phyloP scores from a whole-genome alignment of 2,888 invertebrate species.

The Melieria omissa region DNA sequence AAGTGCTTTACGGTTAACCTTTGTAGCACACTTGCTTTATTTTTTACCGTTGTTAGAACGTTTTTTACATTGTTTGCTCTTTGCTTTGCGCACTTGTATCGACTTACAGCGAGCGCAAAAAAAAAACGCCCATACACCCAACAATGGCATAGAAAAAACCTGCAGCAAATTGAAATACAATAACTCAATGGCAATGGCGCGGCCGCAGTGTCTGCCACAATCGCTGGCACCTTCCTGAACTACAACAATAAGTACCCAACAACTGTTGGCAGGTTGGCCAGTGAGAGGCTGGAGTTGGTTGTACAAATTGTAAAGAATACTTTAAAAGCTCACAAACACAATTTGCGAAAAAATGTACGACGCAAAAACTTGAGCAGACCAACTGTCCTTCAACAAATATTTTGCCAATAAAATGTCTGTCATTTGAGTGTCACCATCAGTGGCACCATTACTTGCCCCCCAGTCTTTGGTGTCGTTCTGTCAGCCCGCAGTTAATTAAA shows the following conservation, averaged over 20 bases:
- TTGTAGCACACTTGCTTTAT: conserved; percentile 11
- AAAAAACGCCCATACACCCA: no score
- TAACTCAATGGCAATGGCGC: not conserved
- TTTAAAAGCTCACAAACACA: no score
- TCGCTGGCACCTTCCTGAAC: no score
- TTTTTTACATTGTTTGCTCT: conserved; percentile 2
- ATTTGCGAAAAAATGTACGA: no score
- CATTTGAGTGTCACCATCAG: conserved; percentile 43
- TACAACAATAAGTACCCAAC: no score
- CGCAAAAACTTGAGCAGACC: no score
- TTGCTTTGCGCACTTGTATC: conserved; percentile 13
- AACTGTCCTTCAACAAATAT: conserved; percentile 33
- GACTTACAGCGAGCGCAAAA: not conserved
- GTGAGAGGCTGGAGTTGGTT: no score
- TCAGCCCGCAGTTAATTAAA: conserved; percentile 48
- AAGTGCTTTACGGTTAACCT: conserved; percentile 36
- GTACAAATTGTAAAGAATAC: no score
- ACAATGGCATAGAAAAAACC: no score
- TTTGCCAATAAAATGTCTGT: conserved; percentile 45
- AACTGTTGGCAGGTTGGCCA: no score
- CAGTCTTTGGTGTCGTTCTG: not conserved
- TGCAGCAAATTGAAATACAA: not conserved
- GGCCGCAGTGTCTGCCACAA: no score
- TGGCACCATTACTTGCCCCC: conserved; percentile 6
- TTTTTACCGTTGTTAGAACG: conserved; percentile 10